These are phyloP conservation scores for Cyclura pinguis DNA, from an alignment of 2,797 vertebrate species.

Conservation along the genomic window DNA sequence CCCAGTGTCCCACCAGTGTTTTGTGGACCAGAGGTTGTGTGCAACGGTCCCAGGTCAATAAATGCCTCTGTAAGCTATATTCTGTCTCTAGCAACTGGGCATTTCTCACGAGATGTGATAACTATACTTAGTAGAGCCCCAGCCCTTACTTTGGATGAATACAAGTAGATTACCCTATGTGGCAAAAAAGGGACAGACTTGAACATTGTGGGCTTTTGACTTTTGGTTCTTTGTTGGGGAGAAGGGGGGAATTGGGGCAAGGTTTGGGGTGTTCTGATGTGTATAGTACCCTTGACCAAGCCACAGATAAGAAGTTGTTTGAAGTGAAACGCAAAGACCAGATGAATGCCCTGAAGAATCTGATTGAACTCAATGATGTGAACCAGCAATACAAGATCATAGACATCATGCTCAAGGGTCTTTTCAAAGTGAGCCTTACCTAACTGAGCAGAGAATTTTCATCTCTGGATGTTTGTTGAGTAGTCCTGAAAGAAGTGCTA, in stretches of 20 bases:
- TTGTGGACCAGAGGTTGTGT: background rate
- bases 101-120: background rate
- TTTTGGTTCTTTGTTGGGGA: background rate
- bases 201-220: background rate
- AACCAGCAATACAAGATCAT: conserved; percentile 99
- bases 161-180: background rate
- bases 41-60: background rate
- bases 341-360: conserved; percentile 93
- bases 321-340: conserved; percentile 98
- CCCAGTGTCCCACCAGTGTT: too few relatives aligned
- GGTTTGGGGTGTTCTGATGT: background rate
- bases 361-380: conserved; percentile 94
- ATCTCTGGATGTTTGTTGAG: background rate
- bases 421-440: conserved; percentile 89
- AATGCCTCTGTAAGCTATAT: background rate
- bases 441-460: rapidly evolving
- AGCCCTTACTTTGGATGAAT: background rate
- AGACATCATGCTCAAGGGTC: conserved; percentile 98
- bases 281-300: conserved; percentile 69
- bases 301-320: conserved; percentile 95
- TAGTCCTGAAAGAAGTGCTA: background rate
- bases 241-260: too few relatives aligned
- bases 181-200: background rate
- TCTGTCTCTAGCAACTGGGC: background rate
- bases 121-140: background rate